phyloP scores from a whole-genome alignment of 2,888 invertebrate species.

The Sminthurides aquaticus region DNA sequence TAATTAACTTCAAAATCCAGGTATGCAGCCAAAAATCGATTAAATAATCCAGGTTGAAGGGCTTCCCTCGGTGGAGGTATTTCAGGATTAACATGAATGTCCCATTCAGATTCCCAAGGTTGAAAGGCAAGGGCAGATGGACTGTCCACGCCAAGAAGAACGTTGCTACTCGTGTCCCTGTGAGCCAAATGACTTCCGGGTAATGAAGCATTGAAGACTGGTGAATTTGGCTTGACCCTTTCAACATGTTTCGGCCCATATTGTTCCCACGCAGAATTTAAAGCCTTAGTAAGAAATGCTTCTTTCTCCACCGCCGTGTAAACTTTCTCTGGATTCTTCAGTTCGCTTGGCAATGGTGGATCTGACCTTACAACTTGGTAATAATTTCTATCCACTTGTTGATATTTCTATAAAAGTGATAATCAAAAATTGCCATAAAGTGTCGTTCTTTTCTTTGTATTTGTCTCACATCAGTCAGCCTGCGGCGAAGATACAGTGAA shows the following conservation, averaged over 20 bases:
- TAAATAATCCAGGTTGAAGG: slow-evolving; percentile 29
- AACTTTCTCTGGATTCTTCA: background rate
- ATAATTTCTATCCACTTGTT: too few species aligned
- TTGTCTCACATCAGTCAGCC: too few species aligned
- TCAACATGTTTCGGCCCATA: slow-evolving; percentile 27
- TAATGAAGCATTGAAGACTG: background rate
- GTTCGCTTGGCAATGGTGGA: background rate
- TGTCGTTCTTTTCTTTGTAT: too few species aligned
- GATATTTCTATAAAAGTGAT: too few species aligned
- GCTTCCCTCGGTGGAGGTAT: background rate
- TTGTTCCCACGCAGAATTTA: slow-evolving; percentile 30
- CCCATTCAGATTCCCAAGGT: slow-evolving; percentile 38
- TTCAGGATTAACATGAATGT: slow-evolving; percentile 20
- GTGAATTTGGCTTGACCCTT: background rate
- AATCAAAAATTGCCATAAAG: too few species aligned
- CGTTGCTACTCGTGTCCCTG: background rate
- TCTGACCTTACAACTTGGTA: background rate
- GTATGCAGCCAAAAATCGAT: slow-evolving; percentile 27
- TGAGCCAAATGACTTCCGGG: background rate
- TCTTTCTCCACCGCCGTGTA: slow-evolving; percentile 7
- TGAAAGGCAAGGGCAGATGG: slow-evolving; percentile 24
- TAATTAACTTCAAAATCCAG: slow-evolving; percentile 41
- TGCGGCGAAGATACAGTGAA: too few species aligned
- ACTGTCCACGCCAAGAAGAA: too few species aligned
- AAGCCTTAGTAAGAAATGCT: slow-evolving; percentile 20